Conservation (phyloP, 1,140 invertebrate species). For the Tetragnatha versicolor region DNA sequence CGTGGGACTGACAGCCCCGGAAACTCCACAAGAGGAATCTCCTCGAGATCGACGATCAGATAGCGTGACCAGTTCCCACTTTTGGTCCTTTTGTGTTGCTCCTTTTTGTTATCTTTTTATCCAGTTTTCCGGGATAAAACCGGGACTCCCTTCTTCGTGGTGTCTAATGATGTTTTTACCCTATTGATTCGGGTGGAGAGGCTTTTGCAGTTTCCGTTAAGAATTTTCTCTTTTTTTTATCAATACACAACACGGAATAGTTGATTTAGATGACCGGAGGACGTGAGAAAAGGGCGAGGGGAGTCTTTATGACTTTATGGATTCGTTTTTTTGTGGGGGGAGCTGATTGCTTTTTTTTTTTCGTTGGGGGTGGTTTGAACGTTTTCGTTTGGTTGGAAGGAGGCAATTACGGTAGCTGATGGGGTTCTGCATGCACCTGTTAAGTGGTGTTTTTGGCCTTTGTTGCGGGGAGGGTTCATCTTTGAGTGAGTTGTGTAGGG, state of each 20-base stretch:
- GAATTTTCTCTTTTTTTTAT: slow-evolving; percentile 4
- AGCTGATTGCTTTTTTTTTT: too few relatives aligned
- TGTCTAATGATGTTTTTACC: slow-evolving; percentile 33
- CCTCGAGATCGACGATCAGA: slow-evolving; percentile 32
- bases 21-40: slow-evolving; percentile 19
- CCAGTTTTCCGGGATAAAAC: slow-evolving; percentile 32
- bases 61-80: slow-evolving; percentile 22
- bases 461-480: too few relatives aligned
- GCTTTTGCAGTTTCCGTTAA: background rate
- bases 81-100: slow-evolving; percentile 17
- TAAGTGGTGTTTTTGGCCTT: too few relatives aligned
- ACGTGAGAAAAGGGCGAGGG: too few relatives aligned
- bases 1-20: slow-evolving; percentile 33
- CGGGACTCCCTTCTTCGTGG: slow-evolving; percentile 13
- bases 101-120: slow-evolving; percentile 13
- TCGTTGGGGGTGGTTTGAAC: too few relatives aligned
- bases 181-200: slow-evolving; percentile 3
- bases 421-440: too few relatives aligned
- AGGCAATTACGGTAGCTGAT: too few relatives aligned
- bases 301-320: too few relatives aligned
- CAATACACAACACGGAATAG: slow-evolving; percentile 29
- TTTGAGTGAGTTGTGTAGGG: too few relatives aligned
- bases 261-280: slow-evolving; percentile 26
- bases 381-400: too few relatives aligned
- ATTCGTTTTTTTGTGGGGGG: too few relatives aligned